These are phyloP conservation scores for Delia radicum DNA, from an alignment of 1,140 invertebrate genomes.

Conservation along the genomic window DNA sequence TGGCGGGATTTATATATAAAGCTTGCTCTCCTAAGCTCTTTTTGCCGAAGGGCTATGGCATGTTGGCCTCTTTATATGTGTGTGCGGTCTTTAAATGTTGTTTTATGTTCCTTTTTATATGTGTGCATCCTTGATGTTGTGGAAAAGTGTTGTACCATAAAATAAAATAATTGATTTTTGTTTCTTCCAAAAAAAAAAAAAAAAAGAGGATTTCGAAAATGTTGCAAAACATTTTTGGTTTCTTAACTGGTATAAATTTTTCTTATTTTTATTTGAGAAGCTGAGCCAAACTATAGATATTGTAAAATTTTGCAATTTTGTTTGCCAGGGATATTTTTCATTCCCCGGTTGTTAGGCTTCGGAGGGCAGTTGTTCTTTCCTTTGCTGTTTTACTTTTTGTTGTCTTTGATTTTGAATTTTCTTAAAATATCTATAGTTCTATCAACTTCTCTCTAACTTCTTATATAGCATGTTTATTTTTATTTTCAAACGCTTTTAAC, in stretches of 20 bases:
- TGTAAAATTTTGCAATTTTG: not conserved
- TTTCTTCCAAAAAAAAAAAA: not conserved
- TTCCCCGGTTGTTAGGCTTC: too few relatives aligned
- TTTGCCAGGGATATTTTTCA: too few relatives aligned
- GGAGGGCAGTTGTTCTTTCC: not conserved
- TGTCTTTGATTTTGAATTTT: not conserved
- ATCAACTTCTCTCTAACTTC: not conserved
- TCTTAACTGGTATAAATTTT: not conserved
- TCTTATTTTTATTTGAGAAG: not conserved
- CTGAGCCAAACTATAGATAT: not conserved
- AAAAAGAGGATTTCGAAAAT: too few relatives aligned
- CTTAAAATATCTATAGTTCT: not conserved
- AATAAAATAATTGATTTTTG: not conserved
- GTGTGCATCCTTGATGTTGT: constrained; percentile 53
- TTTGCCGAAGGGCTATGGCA: not conserved
- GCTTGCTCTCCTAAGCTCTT: constrained; percentile 5
- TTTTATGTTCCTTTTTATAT: not conserved
- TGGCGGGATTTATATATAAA: not conserved
- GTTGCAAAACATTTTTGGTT: not conserved
- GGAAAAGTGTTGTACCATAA: constrained; percentile 44
- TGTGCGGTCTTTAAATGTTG: not conserved
- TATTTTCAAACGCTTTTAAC: not conserved
- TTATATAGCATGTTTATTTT: not conserved
- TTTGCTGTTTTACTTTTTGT: not conserved
- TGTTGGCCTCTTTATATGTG: not conserved